Percentiles rank a stretch among this genome's conserved stretches.
These are phyloP conservation scores for Microcebus griseorufus DNA, from an alignment of 2,113 vertebrate species.

Conservation along the genomic window DNA sequence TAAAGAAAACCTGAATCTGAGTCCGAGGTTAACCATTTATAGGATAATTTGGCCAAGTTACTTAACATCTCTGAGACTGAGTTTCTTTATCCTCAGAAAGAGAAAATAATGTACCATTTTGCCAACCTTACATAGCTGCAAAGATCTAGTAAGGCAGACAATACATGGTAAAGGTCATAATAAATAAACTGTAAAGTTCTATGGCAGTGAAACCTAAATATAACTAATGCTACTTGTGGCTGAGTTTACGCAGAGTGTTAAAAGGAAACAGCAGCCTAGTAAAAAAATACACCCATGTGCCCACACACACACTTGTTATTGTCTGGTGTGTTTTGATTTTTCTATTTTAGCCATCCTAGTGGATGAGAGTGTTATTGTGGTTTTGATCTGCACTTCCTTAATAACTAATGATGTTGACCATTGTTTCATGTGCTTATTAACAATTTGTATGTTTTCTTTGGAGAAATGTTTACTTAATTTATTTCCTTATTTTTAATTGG, in stretches of 20 bases:
- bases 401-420: neutral
- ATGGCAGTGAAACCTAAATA: neutral
- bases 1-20: neutral
- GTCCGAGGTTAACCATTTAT: neutral
- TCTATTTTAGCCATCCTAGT: neutral
- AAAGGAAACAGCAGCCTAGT: neutral
- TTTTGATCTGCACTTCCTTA: neutral
- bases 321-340: neutral
- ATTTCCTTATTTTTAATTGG: neutral
- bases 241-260: neutral
- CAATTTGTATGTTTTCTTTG: neutral
- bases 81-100: neutral
- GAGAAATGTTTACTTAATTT: neutral
- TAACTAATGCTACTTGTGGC: neutral
- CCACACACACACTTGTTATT: neutral
- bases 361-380: neutral
- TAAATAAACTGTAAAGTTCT: neutral
- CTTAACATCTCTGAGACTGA: neutral
- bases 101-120: constrained; percentile 2
- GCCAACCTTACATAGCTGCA: neutral
- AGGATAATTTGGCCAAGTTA: neutral
- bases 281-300: neutral
- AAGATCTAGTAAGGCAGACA: neutral
- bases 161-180: neutral
- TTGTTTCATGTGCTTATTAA: neutral